A percentile compares a stretch with the other conserved stretches of the same genome.
phyloP scores from a whole-genome alignment of 1,140 invertebrate species.

The Eumeta japonica region DNA sequence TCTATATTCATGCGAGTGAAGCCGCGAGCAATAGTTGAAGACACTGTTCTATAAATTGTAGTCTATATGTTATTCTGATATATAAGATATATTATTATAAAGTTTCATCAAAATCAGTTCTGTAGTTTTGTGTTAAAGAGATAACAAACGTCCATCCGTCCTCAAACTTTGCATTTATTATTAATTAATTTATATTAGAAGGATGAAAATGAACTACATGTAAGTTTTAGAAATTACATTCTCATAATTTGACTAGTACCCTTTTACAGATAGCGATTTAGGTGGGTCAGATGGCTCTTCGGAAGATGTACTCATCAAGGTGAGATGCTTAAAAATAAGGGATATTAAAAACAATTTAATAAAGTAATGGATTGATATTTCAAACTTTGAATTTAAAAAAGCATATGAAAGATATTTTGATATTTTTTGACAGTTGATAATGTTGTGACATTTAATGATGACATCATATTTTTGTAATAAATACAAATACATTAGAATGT shows the following conservation, averaged over 20 bases:
- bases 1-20: too few species aligned
- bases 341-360: too few species aligned
- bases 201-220: too few species aligned
- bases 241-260: slow-evolving; percentile 7
- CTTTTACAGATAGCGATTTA: slow-evolving; percentile 44
- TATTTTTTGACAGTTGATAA: neutral
- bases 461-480: neutral
- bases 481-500: slow-evolving; percentile 1
- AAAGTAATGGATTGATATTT: slow-evolving; percentile 6
- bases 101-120: too few species aligned
- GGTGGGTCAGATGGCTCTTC: slow-evolving; percentile 57
- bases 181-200: too few species aligned
- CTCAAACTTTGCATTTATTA: too few species aligned
- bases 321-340: slow-evolving; percentile 28
- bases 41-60: too few species aligned
- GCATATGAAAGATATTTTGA: slow-evolving; percentile 4
- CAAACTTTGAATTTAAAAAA: neutral
- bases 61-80: too few species aligned
- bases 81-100: too few species aligned
- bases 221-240: too few species aligned
- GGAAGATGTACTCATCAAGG: slow-evolving; percentile 69
- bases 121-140: slow-evolving; percentile 1
- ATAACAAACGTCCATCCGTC: too few species aligned
- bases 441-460: slow-evolving; percentile 2
- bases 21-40: too few species aligned